Evolutionary conservation across 2,888 invertebrate species (phyloP), one percentile per base, ranked within the genome.

Genomic region (Sphaeridia pumilis): DNA sequence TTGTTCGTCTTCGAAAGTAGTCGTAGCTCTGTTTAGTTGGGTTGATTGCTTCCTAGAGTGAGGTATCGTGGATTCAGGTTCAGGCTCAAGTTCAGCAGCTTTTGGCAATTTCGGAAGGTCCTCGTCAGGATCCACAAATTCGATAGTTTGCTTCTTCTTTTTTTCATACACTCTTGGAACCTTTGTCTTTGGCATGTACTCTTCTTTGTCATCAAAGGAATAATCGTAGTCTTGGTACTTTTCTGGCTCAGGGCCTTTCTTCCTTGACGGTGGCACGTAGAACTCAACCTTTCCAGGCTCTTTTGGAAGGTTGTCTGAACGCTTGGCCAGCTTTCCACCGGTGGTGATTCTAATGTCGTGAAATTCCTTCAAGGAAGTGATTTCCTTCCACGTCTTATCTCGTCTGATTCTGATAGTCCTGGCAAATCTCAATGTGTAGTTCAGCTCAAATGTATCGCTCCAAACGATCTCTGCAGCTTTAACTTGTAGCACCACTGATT

Each of bases 361-460:
- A 48, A 88, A 78, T 68, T 93, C 87, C 1, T 73, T 70, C 1
- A 82, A 70, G 0, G 84, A 84, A 71, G 89, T 78, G 64, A 83
- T 79, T 61, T 87, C 84, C 50, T 75, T 70, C 76, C 85, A 86
- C 0, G 82, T 77, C 69, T 95, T 95, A 70, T 95, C 95, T 38
- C 79, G 75, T 14, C 94, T 78, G 44, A 92, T 73, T 58, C 75
- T 73, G 66, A 81, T 75, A 24, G 92, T 80, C 59, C 94, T 77
- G 1, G 94, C 88, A 74, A 95, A 95, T 46, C 93, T 77, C 52
- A 95, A 72, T 10, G 87, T 87, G 70, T 82, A 86, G 1, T 78
- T 76, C 0, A 82, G 78, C 58, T 78, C 80, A 69, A 81, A 88
- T 1, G 74, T 70, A 1, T 75, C 73, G 58, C 81, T 82, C n/a